These are phyloP conservation scores for Pocillopora verrucosa DNA, from an alignment of 64 coral and sea anemone genomes.

Conservation along the genomic window DNA sequence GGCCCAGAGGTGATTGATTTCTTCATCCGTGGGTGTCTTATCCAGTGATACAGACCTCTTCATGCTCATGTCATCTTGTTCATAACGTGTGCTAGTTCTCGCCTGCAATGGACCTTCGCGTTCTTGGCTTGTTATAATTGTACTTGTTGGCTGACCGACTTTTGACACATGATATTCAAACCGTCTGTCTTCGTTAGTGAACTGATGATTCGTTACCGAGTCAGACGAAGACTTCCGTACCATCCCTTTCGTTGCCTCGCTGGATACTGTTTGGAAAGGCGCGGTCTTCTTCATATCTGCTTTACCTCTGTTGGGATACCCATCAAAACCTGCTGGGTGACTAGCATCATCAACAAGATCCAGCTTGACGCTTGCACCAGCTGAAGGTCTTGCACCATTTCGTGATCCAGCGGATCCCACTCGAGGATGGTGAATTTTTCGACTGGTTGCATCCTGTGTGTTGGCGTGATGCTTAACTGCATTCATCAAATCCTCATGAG, in stretches of 20 bases:
- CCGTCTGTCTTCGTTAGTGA: background rate
- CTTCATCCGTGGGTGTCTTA: conserved; percentile 84
- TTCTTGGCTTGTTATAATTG: conserved; percentile 7
- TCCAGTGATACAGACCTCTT: conserved; percentile 40
- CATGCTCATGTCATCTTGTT: background rate
- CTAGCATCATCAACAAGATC: background rate
- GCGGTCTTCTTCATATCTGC: background rate
- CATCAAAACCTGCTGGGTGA: background rate
- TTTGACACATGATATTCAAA: conserved; percentile 20
- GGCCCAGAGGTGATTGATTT: conserved; percentile 83
- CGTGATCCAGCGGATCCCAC: conserved; percentile 53
- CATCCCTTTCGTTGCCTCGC: background rate
- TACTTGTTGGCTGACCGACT: conserved; percentile 3
- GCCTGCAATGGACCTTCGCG: background rate
- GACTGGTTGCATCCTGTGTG: background rate
- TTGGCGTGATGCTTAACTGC: background rate
- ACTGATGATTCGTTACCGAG: background rate
- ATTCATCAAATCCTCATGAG: background rate
- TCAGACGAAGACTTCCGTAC: background rate
- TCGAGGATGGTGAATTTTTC: conserved; percentile 46
- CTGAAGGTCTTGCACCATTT: background rate
- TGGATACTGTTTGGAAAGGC: background rate
- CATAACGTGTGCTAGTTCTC: background rate
- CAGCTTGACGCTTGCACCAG: conserved; percentile 5
- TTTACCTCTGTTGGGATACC: background rate